Percentiles rank a stretch among this genome's conserved stretches.
Evolutionary conservation across 2,797 vertebrate genomes (phyloP).

Genomic region (Gymnopithys bicolor): DNA sequence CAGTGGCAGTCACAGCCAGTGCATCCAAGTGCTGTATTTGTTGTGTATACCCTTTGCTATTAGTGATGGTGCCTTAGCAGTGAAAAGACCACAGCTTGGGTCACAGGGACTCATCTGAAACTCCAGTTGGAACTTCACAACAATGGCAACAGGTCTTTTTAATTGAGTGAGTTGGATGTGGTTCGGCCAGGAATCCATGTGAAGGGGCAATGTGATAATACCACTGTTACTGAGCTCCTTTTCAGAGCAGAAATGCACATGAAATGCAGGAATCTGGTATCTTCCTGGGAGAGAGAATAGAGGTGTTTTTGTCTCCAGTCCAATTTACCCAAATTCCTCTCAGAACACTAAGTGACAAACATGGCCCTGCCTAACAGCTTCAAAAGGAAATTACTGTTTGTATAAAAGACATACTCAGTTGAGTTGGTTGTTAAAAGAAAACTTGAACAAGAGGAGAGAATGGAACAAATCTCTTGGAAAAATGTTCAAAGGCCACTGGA

Average conservation of each 20-base stretch:
- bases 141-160: background rate
- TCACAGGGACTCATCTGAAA: background rate
- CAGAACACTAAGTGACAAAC: background rate
- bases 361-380: background rate
- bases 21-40: background rate
- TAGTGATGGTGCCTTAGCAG: background rate
- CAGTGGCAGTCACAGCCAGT: background rate
- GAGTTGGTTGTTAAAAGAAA: background rate
- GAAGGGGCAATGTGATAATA: background rate
- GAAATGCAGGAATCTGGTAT: background rate
- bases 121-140: background rate
- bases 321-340: background rate
- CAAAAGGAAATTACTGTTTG: background rate
- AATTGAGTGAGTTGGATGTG: background rate
- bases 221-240: background rate
- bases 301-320: background rate
- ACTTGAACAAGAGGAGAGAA: background rate
- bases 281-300: background rate
- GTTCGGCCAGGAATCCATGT: background rate
- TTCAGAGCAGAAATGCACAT: background rate
- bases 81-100: background rate
- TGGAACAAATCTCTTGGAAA: constrained; percentile 7
- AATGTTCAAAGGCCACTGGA: background rate
- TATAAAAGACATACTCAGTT: background rate
- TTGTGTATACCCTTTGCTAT: background rate